Evolutionary conservation across 2,888 invertebrate species (phyloP), one percentile per base, ranked within the genome.

Genomic region (Hyles lineata): DNA sequence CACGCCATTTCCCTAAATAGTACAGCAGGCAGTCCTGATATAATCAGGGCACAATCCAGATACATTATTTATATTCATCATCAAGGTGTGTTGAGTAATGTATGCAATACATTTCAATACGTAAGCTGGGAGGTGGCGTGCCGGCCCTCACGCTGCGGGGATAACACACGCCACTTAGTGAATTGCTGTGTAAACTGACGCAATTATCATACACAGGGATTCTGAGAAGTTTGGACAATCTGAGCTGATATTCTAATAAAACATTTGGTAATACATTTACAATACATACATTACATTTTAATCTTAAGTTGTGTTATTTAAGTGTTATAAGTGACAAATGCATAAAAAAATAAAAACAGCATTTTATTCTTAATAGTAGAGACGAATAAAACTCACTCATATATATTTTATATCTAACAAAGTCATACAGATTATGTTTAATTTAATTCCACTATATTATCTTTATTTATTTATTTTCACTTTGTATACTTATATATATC

Each of bases 101-200:
- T 79, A 78, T 80, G 84, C 84, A 82, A 92, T 93, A 87, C 83
- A 86, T 92, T 90, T 89, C 86, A 86, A 89, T 89, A 88, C 85
- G 88, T 90, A 87, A 90, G 85, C 82, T 82, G 81, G 83, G 88
- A 86, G 85, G 88, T 85, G 87, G 82, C 93, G 93, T 93, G 93
- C 90, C 89, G 82, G 79, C 81, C 78, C 83, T 78, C 84, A 85
- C 87, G 85, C 83, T 82, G 81, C 76, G 85, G 87, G 93, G 93
- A 93, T 93, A 89, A 93, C 92, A 89, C 88, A 89, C 88, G 88
- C 90, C 92, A 92, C 89, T 93, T 89, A 92, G 89, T 74, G 86
- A 87, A 93, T 91, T 92, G 92, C 87, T 82, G 83, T 83, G 88
- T 67, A 67, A 67, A 67, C 21, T 83, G 89, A 82, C 83, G 85